A percentile compares a stretch with the other conserved stretches of the same genome.
Conservation (phyloP, 2,797 vertebrate species). For the Poliocrania exsul region DNA sequence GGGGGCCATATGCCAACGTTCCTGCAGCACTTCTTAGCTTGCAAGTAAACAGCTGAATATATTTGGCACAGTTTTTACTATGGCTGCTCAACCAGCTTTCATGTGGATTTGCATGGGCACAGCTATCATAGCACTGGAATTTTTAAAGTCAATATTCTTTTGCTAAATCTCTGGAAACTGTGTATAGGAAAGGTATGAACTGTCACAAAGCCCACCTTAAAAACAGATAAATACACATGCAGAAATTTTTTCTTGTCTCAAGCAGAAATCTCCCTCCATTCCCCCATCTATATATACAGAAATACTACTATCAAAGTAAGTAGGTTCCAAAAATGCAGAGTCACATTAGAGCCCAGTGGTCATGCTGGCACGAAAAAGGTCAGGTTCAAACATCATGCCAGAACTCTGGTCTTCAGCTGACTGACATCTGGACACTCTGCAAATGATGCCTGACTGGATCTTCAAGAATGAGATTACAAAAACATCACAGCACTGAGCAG, state of each 20-base stretch:
- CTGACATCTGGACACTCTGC: not conserved
- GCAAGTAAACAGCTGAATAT: slow-evolving; percentile 45
- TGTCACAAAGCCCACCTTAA: not conserved
- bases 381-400: not conserved
- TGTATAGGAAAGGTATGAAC: not conserved
- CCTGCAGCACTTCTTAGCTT: slow-evolving; percentile 25
- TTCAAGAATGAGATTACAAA: not conserved
- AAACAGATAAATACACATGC: not conserved
- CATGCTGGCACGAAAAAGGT: not conserved
- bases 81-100: slow-evolving; percentile 10
- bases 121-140: not conserved
- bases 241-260: not conserved
- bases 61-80: slow-evolving; percentile 23
- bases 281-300: not conserved
- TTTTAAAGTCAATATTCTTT: not conserved
- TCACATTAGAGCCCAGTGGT: not conserved
- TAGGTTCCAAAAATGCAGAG: not conserved
- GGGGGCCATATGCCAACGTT: slow-evolving; percentile 22
- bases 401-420: not conserved
- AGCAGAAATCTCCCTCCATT: not conserved
- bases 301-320: not conserved
- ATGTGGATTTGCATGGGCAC: not conserved
- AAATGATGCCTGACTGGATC: not conserved
- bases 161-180: not conserved
- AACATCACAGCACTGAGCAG: not conserved